Evolutionary conservation across 2,797 vertebrate species (phyloP).

Genomic region (Clarias platycephalus): DNA sequence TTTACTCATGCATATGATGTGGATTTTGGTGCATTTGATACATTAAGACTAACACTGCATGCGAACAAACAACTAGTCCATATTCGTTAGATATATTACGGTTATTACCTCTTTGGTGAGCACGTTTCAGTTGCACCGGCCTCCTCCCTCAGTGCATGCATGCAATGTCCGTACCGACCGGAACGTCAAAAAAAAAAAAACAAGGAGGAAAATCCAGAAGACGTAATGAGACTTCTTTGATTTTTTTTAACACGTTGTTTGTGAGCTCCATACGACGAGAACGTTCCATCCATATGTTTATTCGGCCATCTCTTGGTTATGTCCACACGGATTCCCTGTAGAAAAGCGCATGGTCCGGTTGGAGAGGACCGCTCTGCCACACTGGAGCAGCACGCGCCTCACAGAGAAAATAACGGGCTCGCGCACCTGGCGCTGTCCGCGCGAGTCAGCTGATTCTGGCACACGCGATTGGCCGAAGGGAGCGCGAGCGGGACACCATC

Average conservation of each 20-base stretch:
- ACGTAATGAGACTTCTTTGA: neutral
- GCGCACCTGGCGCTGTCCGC: constrained; percentile 57
- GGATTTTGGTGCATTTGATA: neutral
- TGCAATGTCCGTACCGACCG: constrained; percentile 36
- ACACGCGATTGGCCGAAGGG: constrained; percentile 73
- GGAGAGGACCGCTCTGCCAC: constrained; percentile 36
- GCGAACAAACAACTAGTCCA: neutral
- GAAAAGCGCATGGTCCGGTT: constrained; percentile 63
- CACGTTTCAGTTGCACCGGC: constrained; percentile 57
- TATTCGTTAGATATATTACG: neutral
- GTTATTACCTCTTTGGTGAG: constrained; percentile 74
- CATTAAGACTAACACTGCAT: neutral
- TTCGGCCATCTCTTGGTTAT: constrained; percentile 11
- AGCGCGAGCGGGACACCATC: constrained; percentile 74
- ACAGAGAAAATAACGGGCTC: constrained; percentile 44
- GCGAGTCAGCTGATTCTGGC: constrained; percentile 75
- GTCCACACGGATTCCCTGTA: constrained; percentile 28
- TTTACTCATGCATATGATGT: neutral
- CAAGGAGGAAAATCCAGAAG: constrained; percentile 46
- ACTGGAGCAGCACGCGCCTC: constrained; percentile 56
- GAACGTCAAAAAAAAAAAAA: constrained; percentile 27
- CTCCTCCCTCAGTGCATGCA: constrained; percentile 53
- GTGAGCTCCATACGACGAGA: constrained; percentile 8
- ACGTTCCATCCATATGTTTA: neutral
- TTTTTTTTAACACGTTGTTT: constrained; percentile 7